These are phyloP conservation scores for Galemys pyrenaicus DNA, from an alignment of 2,113 vertebrate species.

Conservation along the genomic window DNA sequence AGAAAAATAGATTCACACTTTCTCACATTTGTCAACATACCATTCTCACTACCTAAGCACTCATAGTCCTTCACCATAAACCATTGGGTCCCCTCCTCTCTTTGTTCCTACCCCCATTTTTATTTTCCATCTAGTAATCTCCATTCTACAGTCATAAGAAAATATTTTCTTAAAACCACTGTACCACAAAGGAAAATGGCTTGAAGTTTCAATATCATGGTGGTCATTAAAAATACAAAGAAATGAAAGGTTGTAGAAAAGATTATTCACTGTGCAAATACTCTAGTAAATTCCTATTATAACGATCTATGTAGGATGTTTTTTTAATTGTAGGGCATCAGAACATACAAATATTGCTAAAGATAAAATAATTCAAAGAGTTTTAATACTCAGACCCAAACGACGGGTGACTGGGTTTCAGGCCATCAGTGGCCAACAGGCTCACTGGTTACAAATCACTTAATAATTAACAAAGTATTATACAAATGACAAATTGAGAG, in stretches of 20 bases:
- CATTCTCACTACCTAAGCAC: too few species aligned
- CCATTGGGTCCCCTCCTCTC: too few species aligned
- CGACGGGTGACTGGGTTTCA: background rate
- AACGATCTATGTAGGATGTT: background rate
- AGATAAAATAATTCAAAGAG: background rate
- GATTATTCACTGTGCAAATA: background rate
- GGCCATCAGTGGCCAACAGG: too few species aligned
- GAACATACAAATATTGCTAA: background rate
- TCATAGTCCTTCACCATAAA: too few species aligned
- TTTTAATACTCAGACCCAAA: slow-evolving; percentile 3
- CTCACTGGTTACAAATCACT: background rate
- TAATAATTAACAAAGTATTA: slow-evolving; percentile 38
- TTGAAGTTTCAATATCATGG: background rate
- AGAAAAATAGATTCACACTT: too few species aligned
- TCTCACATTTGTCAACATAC: too few species aligned
- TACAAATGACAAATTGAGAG: background rate
- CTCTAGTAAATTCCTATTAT: background rate
- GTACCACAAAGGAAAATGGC: slow-evolving; percentile 17
- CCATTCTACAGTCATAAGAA: background rate
- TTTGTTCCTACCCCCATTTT: too few species aligned
- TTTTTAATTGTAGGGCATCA: background rate
- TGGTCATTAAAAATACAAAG: slow-evolving; percentile 18
- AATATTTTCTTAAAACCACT: slow-evolving; percentile 17
- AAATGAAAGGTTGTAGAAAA: slow-evolving; percentile 15
- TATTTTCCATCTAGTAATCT: too few species aligned